phyloP scores from a whole-genome alignment of 2,113 vertebrate species.

The Crypturellus undulatus region DNA sequence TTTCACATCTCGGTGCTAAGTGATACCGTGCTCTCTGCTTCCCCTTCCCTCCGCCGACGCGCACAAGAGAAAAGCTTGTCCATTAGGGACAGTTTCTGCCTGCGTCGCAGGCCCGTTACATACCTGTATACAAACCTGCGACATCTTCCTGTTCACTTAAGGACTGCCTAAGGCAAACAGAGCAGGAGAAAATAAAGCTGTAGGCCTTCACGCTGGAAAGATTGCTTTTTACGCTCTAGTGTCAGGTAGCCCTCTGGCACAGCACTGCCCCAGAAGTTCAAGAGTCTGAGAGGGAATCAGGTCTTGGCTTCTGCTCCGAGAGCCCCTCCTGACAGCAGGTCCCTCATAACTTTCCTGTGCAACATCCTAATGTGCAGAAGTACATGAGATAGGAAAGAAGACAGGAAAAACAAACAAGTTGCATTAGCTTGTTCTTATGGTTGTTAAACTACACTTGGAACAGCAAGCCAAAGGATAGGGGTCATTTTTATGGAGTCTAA shows the following conservation, averaged over 20 bases:
- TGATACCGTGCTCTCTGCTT: fast-evolving
- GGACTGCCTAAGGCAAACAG: background rate
- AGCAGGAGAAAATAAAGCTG: background rate
- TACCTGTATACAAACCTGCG: background rate
- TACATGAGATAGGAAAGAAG: background rate
- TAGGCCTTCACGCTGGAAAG: background rate
- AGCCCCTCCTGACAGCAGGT: background rate
- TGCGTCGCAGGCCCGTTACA: background rate
- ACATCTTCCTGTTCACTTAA: background rate
- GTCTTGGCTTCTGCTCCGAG: background rate
- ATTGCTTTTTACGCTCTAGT: background rate
- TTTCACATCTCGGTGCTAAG: background rate
- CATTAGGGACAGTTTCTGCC: background rate
- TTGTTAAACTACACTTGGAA: background rate
- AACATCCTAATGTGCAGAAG: background rate
- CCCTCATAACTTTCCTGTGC: background rate
- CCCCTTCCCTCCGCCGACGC: background rate
- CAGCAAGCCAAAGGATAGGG: background rate
- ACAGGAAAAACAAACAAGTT: background rate
- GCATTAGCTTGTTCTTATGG: background rate
- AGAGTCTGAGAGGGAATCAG: background rate
- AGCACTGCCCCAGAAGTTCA: background rate
- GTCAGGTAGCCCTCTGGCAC: background rate
- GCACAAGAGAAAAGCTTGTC: background rate
- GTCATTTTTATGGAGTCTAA: background rate